Conservation (phyloP, 2,113 vertebrate species). For the Odontophorus gujanensis region DNA sequence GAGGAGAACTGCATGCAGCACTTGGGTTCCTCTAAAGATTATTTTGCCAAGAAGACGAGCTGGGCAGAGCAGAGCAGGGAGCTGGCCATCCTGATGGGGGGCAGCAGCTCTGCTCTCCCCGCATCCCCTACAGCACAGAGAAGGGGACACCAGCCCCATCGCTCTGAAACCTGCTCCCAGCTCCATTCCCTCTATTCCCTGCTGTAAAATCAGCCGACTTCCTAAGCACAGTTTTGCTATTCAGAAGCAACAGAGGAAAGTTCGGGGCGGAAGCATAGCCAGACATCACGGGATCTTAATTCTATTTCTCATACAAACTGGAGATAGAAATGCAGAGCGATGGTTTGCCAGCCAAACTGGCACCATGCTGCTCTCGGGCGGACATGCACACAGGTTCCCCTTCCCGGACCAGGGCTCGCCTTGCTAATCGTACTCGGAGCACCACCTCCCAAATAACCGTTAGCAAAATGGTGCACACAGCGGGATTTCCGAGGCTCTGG, state of each 20-base stretch:
- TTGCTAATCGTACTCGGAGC: accelerated
- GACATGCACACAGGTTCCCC: background rate
- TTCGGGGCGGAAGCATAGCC: accelerated
- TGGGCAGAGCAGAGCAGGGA: background rate
- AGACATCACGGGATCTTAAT: accelerated
- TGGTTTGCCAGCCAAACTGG: background rate
- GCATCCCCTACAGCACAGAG: background rate
- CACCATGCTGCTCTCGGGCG: background rate
- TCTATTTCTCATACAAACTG: accelerated
- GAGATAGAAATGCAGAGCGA: accelerated
- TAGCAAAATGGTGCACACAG: background rate
- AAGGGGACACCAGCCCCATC: background rate
- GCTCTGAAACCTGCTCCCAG: background rate
- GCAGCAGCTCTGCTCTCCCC: background rate
- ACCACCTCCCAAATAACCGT: background rate
- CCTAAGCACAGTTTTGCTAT: background rate
- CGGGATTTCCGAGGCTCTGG: accelerated
- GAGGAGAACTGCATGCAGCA: background rate
- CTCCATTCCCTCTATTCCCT: accelerated
- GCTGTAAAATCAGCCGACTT: accelerated
- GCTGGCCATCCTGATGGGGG: accelerated
- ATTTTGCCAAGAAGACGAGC: background rate
- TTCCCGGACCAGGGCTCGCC: background rate
- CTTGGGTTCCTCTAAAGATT: background rate
- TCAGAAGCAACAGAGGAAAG: background rate